Conservation (phyloP, 23 tunicate genomes). For the Clavelina lepadiformis region DNA sequence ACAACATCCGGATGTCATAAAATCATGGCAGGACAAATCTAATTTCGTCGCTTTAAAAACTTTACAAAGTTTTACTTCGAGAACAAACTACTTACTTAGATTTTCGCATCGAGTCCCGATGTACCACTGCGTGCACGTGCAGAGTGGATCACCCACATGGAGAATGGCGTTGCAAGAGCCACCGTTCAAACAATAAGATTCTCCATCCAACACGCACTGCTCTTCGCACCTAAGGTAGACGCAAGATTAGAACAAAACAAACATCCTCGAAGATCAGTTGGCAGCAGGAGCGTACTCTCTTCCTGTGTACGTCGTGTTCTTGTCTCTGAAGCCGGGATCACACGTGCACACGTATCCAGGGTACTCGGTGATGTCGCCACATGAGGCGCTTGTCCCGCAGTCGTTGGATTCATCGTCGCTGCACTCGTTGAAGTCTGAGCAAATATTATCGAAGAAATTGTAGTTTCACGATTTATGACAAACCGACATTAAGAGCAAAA, state of each 20-base stretch:
- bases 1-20: no score
- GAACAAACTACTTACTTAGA: slow-evolving; percentile 1
- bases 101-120: slow-evolving; percentile 10
- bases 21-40: no score
- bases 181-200: slow-evolving; percentile 13
- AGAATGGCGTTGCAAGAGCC: slow-evolving; percentile 1
- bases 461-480: no score
- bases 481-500: no score
- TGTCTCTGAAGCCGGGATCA: slow-evolving; percentile 9
- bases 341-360: slow-evolving; percentile 12
- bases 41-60: no score
- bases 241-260: no score
- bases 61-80: no score
- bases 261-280: no score
- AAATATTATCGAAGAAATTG: no score
- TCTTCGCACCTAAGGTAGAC: slow-evolving; percentile 8
- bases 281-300: slow-evolving; percentile 8
- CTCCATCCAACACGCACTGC: slow-evolving; percentile 15
- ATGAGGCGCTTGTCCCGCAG: neutral
- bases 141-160: neutral
- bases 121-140: slow-evolving; percentile 12
- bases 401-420: neutral
- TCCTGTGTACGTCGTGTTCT: slow-evolving; percentile 17
- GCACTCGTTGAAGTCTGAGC: slow-evolving; percentile 9
- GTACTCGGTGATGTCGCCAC: neutral